Evolutionary conservation across 2,797 vertebrate species (phyloP).

Genomic region (Pygocentrus nattereri): DNA sequence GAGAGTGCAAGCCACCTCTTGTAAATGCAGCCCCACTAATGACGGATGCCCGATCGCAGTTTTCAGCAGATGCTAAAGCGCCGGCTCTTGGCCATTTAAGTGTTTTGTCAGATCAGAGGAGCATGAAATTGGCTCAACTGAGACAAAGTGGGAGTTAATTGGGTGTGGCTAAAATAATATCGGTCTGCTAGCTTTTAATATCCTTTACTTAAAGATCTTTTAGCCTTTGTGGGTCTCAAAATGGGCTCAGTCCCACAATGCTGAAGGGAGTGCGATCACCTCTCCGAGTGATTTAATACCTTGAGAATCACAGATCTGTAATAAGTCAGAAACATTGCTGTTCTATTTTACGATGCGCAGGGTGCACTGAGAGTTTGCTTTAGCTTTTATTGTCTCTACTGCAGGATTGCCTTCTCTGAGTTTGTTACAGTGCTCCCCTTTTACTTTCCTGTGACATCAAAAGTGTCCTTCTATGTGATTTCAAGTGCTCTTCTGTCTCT

Average conservation of each 20-base stretch:
- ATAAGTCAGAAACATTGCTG: conserved; percentile 17
- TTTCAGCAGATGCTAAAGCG: conserved; percentile 66
- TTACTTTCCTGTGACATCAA: conserved; percentile 52
- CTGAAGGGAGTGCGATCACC: conserved; percentile 8
- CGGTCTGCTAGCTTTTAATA: conserved; percentile 65
- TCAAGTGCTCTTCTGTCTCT: conserved; percentile 48
- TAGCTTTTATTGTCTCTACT: conserved; percentile 12
- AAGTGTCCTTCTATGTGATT: conserved; percentile 56
- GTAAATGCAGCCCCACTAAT: conserved; percentile 50
- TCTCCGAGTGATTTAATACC: conserved; percentile 24
- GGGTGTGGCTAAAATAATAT: conserved; percentile 67
- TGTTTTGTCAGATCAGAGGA: conserved; percentile 70
- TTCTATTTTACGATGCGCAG: conserved; percentile 9
- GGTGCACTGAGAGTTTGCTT: not conserved
- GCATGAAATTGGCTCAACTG: conserved; percentile 74
- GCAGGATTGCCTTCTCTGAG: conserved; percentile 16
- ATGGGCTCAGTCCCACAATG: conserved; percentile 19
- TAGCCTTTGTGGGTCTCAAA: conserved; percentile 44
- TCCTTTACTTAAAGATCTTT: conserved; percentile 63
- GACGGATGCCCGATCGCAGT: conserved; percentile 56
- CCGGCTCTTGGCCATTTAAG: conserved; percentile 54
- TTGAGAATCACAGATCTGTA: conserved; percentile 18
- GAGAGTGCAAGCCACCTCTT: conserved; percentile 30
- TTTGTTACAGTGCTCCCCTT: conserved; percentile 46
- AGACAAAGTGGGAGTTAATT: conserved; percentile 71